phyloP scores from a whole-genome alignment of 2,797 vertebrate species.

The Distichodus sexfasciatus region DNA sequence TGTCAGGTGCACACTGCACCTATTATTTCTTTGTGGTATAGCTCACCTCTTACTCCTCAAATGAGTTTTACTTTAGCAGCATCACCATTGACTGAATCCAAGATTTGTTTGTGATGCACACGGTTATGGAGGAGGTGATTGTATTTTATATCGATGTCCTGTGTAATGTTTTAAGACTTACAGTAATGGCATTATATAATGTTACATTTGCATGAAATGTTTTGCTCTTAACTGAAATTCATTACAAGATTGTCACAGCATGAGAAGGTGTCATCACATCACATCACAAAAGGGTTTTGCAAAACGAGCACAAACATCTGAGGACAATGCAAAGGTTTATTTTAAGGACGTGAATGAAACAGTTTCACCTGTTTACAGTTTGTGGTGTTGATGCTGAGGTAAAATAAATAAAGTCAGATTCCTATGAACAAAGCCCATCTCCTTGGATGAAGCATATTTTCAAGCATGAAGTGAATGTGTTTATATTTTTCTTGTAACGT shows the following conservation, averaged over 20 bases:
- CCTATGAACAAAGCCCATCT: conserved; percentile 13
- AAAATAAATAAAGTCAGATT: conserved; percentile 44
- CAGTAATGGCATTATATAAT: conserved; percentile 14
- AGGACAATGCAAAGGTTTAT: conserved; percentile 62
- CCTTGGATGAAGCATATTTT: conserved; percentile 2
- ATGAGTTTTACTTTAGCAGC: background rate
- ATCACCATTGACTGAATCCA: background rate
- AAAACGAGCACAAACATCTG: conserved; percentile 8
- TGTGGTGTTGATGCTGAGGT: conserved; percentile 16
- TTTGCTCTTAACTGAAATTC: conserved; percentile 4
- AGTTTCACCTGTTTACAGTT: conserved; percentile 39
- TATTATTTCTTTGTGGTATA: background rate
- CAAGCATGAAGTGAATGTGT: background rate
- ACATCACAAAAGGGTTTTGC: background rate
- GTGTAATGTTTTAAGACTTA: conserved; percentile 40
- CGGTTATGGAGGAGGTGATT: background rate
- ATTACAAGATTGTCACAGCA: background rate
- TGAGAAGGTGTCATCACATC: background rate
- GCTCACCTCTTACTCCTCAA: background rate
- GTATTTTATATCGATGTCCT: conserved; percentile 36
- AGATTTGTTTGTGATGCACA: conserved; percentile 4
- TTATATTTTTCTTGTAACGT: background rate
- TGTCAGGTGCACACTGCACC: background rate
- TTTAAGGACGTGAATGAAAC: conserved; percentile 55
- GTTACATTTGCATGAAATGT: conserved; percentile 23